Evolutionary conservation across 2,797 vertebrate species (phyloP).

Genomic region (Lagocephalus sceleratus): DNA sequence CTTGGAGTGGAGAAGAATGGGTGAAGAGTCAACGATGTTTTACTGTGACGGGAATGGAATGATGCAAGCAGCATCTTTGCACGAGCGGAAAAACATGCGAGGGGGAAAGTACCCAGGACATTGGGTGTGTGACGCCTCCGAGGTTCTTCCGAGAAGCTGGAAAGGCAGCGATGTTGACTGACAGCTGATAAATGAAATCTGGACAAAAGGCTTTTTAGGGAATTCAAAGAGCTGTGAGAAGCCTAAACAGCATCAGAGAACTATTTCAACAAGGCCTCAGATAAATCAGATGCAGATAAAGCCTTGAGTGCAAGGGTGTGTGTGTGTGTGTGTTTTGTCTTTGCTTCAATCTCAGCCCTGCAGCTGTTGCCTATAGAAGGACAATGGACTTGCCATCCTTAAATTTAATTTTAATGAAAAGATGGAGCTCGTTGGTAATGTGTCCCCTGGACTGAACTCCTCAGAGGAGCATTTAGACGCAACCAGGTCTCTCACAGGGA

Average conservation of each 20-base stretch:
- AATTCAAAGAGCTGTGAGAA: constrained; percentile 38
- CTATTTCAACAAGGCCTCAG: constrained; percentile 42
- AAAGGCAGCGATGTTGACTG: constrained; percentile 42
- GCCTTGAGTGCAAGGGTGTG: background rate
- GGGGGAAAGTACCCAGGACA: constrained; percentile 41
- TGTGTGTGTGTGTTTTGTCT: constrained; percentile 42
- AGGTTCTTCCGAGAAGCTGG: constrained; percentile 60
- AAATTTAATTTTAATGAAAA: background rate
- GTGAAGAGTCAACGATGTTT: background rate
- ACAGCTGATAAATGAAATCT: constrained; percentile 10
- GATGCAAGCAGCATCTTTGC: constrained; percentile 5
- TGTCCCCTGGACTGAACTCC: too few species aligned
- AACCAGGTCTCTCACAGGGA: too few species aligned
- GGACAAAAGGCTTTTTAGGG: constrained; percentile 22
- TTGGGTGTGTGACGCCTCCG: constrained; percentile 23
- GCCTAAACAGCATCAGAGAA: constrained; percentile 50
- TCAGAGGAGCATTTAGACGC: too few species aligned
- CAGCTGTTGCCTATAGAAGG: constrained; percentile 45
- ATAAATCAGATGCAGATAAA: constrained; percentile 31
- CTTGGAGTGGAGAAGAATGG: background rate
- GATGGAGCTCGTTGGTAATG: background rate
- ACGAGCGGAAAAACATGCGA: constrained; percentile 20
- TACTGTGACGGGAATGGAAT: background rate
- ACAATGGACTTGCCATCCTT: constrained; percentile 2
- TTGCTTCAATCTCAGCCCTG: constrained; percentile 5